Evolutionary conservation across 1,140 invertebrate genomes (phyloP).

Genomic region (Dinoponera quadriceps): DNA sequence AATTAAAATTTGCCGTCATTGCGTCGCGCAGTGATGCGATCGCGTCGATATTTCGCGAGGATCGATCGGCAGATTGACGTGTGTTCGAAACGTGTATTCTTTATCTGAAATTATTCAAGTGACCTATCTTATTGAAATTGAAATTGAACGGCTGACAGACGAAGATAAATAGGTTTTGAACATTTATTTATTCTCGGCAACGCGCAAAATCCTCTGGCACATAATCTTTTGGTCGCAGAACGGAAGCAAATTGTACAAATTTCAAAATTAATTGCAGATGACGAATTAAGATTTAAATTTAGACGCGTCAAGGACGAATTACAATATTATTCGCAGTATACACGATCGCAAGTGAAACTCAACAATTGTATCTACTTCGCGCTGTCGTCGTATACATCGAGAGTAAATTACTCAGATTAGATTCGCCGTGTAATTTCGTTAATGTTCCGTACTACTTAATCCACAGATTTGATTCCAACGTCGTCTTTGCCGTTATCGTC

Average conservation of each 20-base stretch:
- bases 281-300: slow-evolving; percentile 50
- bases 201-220: too few relatives aligned
- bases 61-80: neutral
- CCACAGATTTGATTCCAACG: neutral
- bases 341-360: too few relatives aligned
- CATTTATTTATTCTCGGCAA: too few relatives aligned
- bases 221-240: too few relatives aligned
- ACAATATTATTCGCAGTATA: neutral
- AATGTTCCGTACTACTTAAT: slow-evolving; percentile 46
- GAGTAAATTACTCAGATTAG: neutral
- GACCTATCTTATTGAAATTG: too few relatives aligned
- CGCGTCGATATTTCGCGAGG: neutral
- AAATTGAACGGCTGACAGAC: too few relatives aligned
- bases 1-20: slow-evolving; percentile 71
- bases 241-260: too few relatives aligned
- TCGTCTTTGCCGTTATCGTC: slow-evolving; percentile 13
- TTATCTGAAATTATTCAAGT: too few relatives aligned
- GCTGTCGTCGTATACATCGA: neutral
- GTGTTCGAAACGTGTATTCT: too few relatives aligned
- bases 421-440: slow-evolving; percentile 5
- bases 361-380: neutral
- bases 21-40: neutral
- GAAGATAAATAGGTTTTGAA: too few relatives aligned
- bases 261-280: too few relatives aligned
- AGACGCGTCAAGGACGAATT: neutral